Evolutionary conservation across 2,113 vertebrate genomes (phyloP).

Genomic region (Cynoglossus semilaevis): DNA sequence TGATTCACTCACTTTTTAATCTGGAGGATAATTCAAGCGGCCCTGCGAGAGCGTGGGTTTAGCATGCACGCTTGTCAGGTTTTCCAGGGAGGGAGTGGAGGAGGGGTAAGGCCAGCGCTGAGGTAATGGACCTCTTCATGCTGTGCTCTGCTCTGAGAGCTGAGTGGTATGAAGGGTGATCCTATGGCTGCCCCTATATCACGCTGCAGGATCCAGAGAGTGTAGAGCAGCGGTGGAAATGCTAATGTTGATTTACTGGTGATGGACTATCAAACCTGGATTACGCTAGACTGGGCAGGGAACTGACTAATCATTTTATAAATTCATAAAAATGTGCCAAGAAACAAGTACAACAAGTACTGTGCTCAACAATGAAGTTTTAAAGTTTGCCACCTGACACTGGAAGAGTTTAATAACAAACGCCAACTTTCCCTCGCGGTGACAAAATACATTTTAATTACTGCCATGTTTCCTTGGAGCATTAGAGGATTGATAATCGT

Average conservation of each 20-base stretch:
- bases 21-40: slow-evolving; percentile 32
- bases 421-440: slow-evolving; percentile 43
- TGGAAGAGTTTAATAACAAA: slow-evolving; percentile 60
- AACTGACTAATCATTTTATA: background rate
- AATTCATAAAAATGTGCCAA: no score
- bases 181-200: slow-evolving; percentile 64
- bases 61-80: background rate
- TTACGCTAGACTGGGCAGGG: slow-evolving; percentile 21
- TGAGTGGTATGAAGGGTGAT: slow-evolving; percentile 75
- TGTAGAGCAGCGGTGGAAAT: slow-evolving; percentile 46
- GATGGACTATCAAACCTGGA: slow-evolving; percentile 37
- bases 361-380: slow-evolving; percentile 4
- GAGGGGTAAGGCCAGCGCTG: slow-evolving; percentile 36
- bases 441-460: slow-evolving; percentile 79
- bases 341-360: no score
- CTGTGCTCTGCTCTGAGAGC: slow-evolving; percentile 61
- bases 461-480: slow-evolving; percentile 65
- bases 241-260: slow-evolving; percentile 59
- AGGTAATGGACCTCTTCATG: slow-evolving; percentile 72
- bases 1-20: slow-evolving; percentile 41
- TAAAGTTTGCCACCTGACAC: slow-evolving; percentile 12
- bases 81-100: slow-evolving; percentile 36
- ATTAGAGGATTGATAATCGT: slow-evolving; percentile 65
- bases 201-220: slow-evolving; percentile 63
- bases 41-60: slow-evolving; percentile 11